Evolutionary conservation across 2,113 vertebrate species (phyloP).

Genomic region (Eolophus roseicapilla): DNA sequence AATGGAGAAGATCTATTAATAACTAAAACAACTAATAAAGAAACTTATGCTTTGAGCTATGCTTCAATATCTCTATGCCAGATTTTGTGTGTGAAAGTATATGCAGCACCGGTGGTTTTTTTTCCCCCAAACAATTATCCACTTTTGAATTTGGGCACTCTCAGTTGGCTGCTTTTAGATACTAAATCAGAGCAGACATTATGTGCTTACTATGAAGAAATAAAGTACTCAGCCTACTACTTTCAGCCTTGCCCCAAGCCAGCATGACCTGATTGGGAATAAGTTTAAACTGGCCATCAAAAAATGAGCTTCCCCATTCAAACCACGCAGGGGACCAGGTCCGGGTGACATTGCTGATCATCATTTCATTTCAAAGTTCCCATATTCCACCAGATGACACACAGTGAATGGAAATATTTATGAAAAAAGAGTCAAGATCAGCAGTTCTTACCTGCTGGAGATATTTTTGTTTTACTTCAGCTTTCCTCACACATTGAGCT

Average conservation of each 20-base stretch:
- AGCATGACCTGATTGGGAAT: not conserved
- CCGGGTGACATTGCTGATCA: not conserved
- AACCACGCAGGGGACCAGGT: not conserved
- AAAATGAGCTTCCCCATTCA: not conserved
- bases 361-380: not conserved
- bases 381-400: not conserved
- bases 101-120: not conserved
- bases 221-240: not conserved
- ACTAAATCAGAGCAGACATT: not conserved
- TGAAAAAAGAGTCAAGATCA: not conserved
- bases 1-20: not conserved
- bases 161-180: not conserved
- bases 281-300: not conserved
- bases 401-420: not conserved
- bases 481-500: slow-evolving; percentile 32
- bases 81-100: not conserved
- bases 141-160: not conserved
- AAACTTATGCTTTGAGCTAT: not conserved
- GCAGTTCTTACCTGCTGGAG: slow-evolving; percentile 70
- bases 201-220: not conserved
- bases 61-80: not conserved
- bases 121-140: not conserved
- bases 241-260: not conserved
- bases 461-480: slow-evolving; percentile 59
- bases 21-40: not conserved